Percentiles rank a stretch among this genome's conserved stretches.
Evolutionary conservation across 2,113 vertebrate species (phyloP).

Genomic region (Panthera leo): DNA sequence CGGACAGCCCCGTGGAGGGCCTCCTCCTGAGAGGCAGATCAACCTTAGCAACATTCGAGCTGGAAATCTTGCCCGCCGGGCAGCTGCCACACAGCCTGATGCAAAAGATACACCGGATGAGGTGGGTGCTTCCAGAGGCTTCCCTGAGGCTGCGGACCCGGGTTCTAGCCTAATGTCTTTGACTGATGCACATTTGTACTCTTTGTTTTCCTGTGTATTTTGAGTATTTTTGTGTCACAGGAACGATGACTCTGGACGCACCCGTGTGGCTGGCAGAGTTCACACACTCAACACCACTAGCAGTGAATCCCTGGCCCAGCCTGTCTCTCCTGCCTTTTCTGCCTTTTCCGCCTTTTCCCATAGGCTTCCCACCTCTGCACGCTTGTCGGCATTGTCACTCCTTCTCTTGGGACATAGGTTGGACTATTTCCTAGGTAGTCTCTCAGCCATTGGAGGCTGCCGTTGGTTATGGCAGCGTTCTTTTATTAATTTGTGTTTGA

Average conservation of each 20-base stretch:
- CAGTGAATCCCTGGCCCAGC: not conserved
- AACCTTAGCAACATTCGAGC: constrained; percentile 98
- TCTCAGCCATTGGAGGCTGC: not conserved
- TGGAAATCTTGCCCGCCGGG: constrained; percentile 92
- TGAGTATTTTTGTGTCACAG: not conserved
- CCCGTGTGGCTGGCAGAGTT: not conserved
- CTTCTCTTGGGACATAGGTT: not conserved
- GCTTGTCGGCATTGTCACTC: not conserved
- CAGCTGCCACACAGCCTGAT: constrained; percentile 90
- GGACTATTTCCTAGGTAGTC: not conserved
- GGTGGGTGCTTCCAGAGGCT: constrained; percentile 81
- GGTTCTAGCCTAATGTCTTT: not conserved
- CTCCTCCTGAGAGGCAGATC: constrained; percentile 96
- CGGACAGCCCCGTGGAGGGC: constrained; percentile 95
- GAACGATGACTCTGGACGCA: not conserved
- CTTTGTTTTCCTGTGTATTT: not conserved
- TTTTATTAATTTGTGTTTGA: constrained; percentile 14
- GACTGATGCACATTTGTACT: not conserved
- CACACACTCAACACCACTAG: not conserved
- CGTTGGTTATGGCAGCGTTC: not conserved
- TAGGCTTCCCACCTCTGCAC: not conserved
- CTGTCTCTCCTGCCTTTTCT: not conserved
- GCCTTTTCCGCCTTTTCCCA: not conserved
- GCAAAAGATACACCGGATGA: constrained; percentile 94
- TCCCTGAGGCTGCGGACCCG: not conserved